A percentile compares a stretch with the other conserved stretches of the same genome.
Evolutionary conservation across 1,140 invertebrate genomes (phyloP).

Genomic region (Hylyphantes graminicola): DNA sequence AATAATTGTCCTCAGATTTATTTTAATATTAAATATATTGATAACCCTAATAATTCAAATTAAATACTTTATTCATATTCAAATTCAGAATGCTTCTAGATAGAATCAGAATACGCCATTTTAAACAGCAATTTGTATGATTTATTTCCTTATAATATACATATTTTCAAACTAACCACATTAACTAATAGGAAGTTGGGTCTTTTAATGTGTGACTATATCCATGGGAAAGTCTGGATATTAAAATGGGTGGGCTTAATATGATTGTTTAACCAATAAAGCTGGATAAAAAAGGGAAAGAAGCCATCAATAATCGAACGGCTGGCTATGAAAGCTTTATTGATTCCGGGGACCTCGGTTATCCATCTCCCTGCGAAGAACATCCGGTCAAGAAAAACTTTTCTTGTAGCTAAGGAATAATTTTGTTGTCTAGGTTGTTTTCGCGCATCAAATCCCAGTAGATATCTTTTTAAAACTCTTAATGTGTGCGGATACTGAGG

Average conservation of each 20-base stretch:
- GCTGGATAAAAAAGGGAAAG: conserved; percentile 52
- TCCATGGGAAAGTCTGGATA: conserved; percentile 48
- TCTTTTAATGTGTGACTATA: conserved; percentile 36
- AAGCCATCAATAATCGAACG: conserved; percentile 56
- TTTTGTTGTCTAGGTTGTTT: too few species aligned
- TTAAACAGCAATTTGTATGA: too few species aligned
- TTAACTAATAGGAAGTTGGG: conserved; percentile 1
- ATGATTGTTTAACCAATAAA: conserved; percentile 60
- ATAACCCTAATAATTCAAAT: too few species aligned
- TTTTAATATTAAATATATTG: too few species aligned
- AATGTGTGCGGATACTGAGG: too few species aligned
- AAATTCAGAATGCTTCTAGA: too few species aligned
- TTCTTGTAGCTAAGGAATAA: background rate
- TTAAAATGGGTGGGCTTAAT: conserved; percentile 51
- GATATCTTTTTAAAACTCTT: too few species aligned
- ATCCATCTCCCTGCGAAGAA: conserved; percentile 46
- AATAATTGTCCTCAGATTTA: too few species aligned
- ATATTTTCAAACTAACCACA: background rate
- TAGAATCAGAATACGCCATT: too few species aligned
- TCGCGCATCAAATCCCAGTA: too few species aligned
- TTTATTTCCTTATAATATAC: too few species aligned
- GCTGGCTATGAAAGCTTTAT: conserved; percentile 59
- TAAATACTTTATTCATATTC: too few species aligned
- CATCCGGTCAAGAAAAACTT: conserved; percentile 52
- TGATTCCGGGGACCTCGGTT: conserved; percentile 44